A percentile compares a stretch with the other conserved stretches of the same genome.
Evolutionary conservation across 2,113 vertebrate species (phyloP).

Genomic region (Pungitius pungitius): DNA sequence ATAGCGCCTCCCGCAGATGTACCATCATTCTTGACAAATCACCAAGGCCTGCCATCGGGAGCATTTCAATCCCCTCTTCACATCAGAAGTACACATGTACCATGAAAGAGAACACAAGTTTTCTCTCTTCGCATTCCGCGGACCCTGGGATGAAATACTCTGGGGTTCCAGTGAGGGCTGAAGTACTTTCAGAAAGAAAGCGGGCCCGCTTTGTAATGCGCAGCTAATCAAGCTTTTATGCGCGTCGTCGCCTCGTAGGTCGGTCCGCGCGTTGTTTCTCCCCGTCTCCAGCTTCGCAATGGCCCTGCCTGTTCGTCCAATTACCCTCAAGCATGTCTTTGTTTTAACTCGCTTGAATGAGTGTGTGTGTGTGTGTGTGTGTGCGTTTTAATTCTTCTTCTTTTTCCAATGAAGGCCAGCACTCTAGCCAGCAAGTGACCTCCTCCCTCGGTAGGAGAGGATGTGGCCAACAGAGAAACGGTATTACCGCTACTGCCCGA

Average conservation of each 20-base stretch:
- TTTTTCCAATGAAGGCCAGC: slow-evolving; percentile 44
- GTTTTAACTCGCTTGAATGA: slow-evolving; percentile 66
- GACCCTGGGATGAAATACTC: slow-evolving; percentile 42
- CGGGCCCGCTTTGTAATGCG: slow-evolving; percentile 61
- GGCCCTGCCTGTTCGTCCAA: slow-evolving; percentile 53
- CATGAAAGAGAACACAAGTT: slow-evolving; percentile 71
- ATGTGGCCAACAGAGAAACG: slow-evolving; percentile 37
- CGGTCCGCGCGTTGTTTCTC: slow-evolving; percentile 14
- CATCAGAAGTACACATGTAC: slow-evolving; percentile 67
- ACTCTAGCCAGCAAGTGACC: slow-evolving; percentile 34
- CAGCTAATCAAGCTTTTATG: slow-evolving; percentile 75
- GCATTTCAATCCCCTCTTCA: slow-evolving; percentile 50
- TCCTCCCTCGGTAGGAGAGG: slow-evolving; percentile 18
- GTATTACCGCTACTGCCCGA: slow-evolving; percentile 45
- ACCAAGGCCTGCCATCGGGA: slow-evolving; percentile 57
- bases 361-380: slow-evolving; percentile 34
- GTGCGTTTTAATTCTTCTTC: slow-evolving; percentile 25
- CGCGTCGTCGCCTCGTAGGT: slow-evolving; percentile 45
- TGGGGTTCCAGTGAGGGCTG: slow-evolving; percentile 57
- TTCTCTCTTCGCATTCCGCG: slow-evolving; percentile 48
- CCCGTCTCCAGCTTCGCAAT: slow-evolving; percentile 26
- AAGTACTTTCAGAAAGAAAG: slow-evolving; percentile 60
- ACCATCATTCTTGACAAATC: slow-evolving; percentile 67
- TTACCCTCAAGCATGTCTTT: slow-evolving; percentile 69
- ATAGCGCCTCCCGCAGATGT: slow-evolving; percentile 65